Evolutionary conservation across 2,113 vertebrate species (phyloP).

Genomic region (Monarcha castaneiventris): DNA sequence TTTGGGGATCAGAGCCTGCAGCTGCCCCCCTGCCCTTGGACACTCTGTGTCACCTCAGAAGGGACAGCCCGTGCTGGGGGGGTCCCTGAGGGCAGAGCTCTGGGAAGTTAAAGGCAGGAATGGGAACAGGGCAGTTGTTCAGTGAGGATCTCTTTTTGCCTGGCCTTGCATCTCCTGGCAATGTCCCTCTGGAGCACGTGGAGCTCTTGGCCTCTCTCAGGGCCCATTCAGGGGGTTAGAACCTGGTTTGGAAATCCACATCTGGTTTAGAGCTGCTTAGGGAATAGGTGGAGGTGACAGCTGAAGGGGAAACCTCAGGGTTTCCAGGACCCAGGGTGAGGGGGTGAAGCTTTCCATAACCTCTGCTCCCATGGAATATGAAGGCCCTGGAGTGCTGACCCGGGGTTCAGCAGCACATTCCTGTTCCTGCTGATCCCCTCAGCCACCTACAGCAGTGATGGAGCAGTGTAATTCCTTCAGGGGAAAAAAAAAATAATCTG

Average conservation of each 20-base stretch:
- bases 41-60: not conserved
- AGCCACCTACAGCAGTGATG: fast-evolving
- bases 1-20: not conserved
- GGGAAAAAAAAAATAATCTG: fast-evolving
- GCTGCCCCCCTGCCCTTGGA: not conserved
- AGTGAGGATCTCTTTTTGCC: not conserved
- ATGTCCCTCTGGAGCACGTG: not conserved
- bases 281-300: not conserved
- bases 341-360: not conserved
- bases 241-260: not conserved
- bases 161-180: not conserved
- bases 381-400: not conserved
- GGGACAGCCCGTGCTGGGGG: not conserved
- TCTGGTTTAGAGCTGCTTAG: not conserved
- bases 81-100: no score
- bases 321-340: not conserved
- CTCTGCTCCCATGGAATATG: not conserved
- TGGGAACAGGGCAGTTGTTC: fast-evolving
- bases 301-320: not conserved
- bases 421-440: not conserved
- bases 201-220: not conserved
- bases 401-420: not conserved
- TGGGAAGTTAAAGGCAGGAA: not conserved
- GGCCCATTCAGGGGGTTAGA: not conserved
- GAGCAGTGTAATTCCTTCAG: not conserved